These are phyloP conservation scores for Cirrhinus molitorella DNA, from an alignment of 2,797 vertebrate species.

Conservation along the genomic window DNA sequence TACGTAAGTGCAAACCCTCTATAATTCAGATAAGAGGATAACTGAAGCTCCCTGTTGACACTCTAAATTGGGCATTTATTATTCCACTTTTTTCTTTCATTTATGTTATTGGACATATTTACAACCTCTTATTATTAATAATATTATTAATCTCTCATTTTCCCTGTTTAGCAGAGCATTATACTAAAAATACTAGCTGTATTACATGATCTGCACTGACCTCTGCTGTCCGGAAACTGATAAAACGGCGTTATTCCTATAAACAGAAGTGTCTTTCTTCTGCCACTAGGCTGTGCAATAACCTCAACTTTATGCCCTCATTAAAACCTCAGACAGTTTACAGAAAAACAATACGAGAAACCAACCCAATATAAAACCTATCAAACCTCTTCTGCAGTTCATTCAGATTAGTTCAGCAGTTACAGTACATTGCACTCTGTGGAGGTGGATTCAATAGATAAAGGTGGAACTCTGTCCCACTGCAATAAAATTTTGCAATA, in stretches of 20 bases:
- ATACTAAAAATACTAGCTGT: too few species aligned
- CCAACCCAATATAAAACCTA: not conserved
- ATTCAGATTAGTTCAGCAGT: not conserved
- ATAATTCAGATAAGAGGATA: not conserved
- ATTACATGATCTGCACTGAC: constrained; percentile 16
- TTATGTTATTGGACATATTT: not conserved
- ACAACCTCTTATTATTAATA: not conserved
- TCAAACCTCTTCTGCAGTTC: not conserved
- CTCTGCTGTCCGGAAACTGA: not conserved
- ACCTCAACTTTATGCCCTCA: not conserved
- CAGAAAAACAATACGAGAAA: not conserved
- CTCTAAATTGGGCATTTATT: not conserved
- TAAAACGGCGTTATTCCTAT: not conserved
- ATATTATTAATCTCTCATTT: too few species aligned
- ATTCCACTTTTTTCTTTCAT: not conserved
- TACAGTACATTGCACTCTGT: not conserved
- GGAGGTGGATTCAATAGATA: not conserved
- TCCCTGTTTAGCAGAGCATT: not conserved
- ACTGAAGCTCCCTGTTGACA: not conserved
- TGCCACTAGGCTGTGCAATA: constrained; percentile 45
- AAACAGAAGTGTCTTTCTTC: not conserved
- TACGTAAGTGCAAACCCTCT: too few species aligned
- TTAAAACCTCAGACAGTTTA: too few species aligned
- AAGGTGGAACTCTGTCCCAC: not conserved
- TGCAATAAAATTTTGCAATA: not conserved